These are phyloP conservation scores for Ceyx margarethae DNA, from an alignment of 2,113 vertebrate species.

Conservation along the genomic window DNA sequence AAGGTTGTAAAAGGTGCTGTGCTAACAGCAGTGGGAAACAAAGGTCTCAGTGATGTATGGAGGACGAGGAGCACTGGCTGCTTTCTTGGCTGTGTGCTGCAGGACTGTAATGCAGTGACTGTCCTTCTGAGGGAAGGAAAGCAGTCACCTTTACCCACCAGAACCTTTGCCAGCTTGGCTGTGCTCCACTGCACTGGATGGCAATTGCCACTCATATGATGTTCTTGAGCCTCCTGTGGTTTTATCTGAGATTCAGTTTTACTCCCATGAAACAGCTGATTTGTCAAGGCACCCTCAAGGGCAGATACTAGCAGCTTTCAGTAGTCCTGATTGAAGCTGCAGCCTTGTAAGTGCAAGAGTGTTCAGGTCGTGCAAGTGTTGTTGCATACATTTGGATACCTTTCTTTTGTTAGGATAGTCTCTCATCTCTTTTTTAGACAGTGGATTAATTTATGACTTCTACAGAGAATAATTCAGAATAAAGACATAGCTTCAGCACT, in stretches of 20 bases:
- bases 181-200: neutral
- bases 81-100: neutral
- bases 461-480: neutral
- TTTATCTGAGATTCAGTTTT: neutral
- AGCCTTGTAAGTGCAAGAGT: neutral
- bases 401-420: neutral
- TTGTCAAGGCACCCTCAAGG: neutral
- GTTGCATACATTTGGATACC: neutral
- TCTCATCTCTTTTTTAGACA: neutral
- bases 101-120: neutral
- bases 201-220: neutral
- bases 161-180: neutral
- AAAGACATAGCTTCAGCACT: neutral
- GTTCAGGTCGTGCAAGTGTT: neutral
- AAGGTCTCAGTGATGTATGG: neutral
- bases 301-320: neutral
- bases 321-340: neutral
- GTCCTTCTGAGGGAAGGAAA: neutral
- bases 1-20: neutral
- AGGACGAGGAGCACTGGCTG: neutral
- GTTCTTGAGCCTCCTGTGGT: neutral
- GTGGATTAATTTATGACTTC: neutral
- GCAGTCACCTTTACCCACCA: neutral
- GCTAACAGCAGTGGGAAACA: neutral
- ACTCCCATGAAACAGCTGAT: fast-evolving